Conservation (phyloP, 2,113 vertebrate species). For the Caranx melampygus region DNA sequence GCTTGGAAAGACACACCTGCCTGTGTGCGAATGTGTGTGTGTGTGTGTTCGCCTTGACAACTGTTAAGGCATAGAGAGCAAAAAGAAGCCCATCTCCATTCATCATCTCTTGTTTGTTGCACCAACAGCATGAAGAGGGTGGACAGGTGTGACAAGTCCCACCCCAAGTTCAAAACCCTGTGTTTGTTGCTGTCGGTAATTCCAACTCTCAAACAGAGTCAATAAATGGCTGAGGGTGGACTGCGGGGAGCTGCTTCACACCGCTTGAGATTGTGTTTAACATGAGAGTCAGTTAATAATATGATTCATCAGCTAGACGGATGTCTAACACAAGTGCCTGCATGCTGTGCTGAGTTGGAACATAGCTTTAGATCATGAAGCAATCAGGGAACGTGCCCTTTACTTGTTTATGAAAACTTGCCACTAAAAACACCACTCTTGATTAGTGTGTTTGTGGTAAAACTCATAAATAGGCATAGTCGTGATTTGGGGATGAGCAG, state of each 20-base stretch:
- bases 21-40: not conserved
- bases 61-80: constrained; percentile 4
- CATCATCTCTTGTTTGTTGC: constrained; percentile 7
- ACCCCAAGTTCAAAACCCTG: constrained; percentile 32
- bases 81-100: not conserved
- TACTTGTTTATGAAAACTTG: constrained; percentile 1
- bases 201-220: constrained; percentile 10
- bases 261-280: not conserved
- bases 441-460: not conserved
- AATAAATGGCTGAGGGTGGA: not conserved
- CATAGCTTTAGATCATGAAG: not conserved
- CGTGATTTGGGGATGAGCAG: not conserved
- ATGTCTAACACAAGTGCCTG: not conserved
- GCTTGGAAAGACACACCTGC: not conserved
- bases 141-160: constrained; percentile 22
- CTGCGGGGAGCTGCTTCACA: constrained; percentile 3
- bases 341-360: constrained; percentile 2
- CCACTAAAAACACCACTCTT: not conserved
- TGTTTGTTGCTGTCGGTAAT: constrained; percentile 29
- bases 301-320: constrained; percentile 8
- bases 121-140: constrained; percentile 1
- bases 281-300: not conserved
- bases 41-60: not conserved
- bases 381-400: constrained; percentile 20
- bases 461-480: not conserved